Conservation (phyloP, 2,113 vertebrate species). For the Phyllostomus discolor region DNA sequence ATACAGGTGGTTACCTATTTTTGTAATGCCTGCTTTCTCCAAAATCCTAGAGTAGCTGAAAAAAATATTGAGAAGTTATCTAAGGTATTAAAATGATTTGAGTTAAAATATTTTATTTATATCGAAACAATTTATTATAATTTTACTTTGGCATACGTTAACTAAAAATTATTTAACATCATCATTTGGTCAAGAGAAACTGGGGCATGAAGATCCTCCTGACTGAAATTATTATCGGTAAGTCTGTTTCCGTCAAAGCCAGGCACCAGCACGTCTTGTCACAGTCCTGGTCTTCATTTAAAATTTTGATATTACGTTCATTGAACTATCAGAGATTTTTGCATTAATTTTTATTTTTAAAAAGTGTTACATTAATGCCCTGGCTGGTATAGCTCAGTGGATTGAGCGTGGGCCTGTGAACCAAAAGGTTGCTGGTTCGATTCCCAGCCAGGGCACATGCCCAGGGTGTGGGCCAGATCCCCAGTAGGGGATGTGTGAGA, state of each 20-base stretch:
- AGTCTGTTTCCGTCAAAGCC: neutral
- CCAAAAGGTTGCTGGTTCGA: too few relatives aligned
- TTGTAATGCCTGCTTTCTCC: neutral
- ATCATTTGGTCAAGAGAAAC: neutral
- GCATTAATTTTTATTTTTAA: neutral
- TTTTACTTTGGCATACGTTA: neutral
- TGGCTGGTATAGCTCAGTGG: too few relatives aligned
- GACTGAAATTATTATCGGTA: neutral
- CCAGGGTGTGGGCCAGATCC: too few relatives aligned
- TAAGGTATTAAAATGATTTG: neutral
- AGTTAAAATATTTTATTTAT: neutral
- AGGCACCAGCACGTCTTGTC: too few relatives aligned
- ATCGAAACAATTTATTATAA: neutral
- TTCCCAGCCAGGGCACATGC: too few relatives aligned
- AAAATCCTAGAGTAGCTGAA: neutral
- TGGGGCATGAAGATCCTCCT: neutral
- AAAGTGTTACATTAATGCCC: neutral
- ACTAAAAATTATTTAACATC: neutral
- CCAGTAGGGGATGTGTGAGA: too few relatives aligned
- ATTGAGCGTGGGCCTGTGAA: too few relatives aligned
- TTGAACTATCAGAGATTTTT: neutral
- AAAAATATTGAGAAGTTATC: neutral
- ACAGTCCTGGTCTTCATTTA: neutral
- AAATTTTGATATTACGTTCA: neutral
- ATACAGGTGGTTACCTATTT: neutral